Evolutionary conservation across 2,113 vertebrate genomes (phyloP).

Genomic region (Sus scrofa): T2T-Sscrofa CM000813.6:68019501-68020000

Average conservation of each 20-base stretch:
- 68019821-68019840: conserved; percentile 92
- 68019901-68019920: conserved; percentile 88
- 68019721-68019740: background rate
- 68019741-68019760: background rate
- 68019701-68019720: background rate
- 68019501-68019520: background rate
- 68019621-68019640: background rate
- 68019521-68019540: background rate
- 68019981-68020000: background rate
- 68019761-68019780: conserved; percentile 87
- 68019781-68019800: conserved; percentile 92
- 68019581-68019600: background rate
- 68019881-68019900: conserved; percentile 91
- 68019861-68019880: conserved; percentile 91
- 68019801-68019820: conserved; percentile 91
- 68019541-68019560: background rate
- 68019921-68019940: conserved; percentile 88
- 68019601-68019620: background rate
- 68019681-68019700: background rate
- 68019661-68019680: background rate
- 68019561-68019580: background rate
- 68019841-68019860: conserved; percentile 90
- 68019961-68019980: conserved; percentile 76
- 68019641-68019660: background rate
- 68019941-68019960: conserved; percentile 88